Percentiles rank a stretch among this genome's conserved stretches.
Conservation (phyloP, 1,140 invertebrate species). For the Apocrypta bakeri region DNA sequence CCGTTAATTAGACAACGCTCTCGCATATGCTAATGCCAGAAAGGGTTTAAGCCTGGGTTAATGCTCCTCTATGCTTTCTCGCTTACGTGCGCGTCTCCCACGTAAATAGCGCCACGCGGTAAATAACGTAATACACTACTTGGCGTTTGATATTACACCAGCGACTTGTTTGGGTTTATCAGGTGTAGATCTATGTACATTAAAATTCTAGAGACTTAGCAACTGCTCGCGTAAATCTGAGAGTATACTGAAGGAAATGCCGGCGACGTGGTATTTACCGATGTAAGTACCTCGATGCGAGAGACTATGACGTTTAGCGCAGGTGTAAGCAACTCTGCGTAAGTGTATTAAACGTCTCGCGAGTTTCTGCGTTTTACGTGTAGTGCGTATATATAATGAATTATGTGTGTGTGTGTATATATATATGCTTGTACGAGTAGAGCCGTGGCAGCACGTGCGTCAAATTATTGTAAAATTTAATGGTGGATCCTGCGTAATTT, state of each 20-base stretch:
- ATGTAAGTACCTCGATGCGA: neutral
- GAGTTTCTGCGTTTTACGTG: neutral
- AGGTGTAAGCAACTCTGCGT: neutral
- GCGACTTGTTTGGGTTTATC: neutral
- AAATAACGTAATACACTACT: neutral
- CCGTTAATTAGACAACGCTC: conserved; percentile 20
- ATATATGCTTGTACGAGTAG: no score
- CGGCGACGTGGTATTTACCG: neutral
- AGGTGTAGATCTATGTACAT: no score
- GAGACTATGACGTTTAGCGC: neutral
- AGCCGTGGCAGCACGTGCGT: neutral
- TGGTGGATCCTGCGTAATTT: neutral
- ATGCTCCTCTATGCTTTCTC: neutral
- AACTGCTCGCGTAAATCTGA: neutral
- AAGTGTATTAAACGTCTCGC: neutral
- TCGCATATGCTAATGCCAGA: conserved; percentile 14
- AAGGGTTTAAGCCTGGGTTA: neutral
- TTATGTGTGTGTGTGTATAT: no score
- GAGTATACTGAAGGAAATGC: neutral
- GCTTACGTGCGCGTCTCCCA: neutral
- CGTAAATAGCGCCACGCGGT: neutral
- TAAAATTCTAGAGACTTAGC: neutral
- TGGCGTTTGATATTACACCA: neutral
- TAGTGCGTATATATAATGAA: neutral
- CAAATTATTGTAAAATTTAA: neutral